Percentiles rank a stretch among this genome's conserved stretches.
Evolutionary conservation across 2,888 invertebrate species (phyloP).

Genomic region (Molanna angustata): DNA sequence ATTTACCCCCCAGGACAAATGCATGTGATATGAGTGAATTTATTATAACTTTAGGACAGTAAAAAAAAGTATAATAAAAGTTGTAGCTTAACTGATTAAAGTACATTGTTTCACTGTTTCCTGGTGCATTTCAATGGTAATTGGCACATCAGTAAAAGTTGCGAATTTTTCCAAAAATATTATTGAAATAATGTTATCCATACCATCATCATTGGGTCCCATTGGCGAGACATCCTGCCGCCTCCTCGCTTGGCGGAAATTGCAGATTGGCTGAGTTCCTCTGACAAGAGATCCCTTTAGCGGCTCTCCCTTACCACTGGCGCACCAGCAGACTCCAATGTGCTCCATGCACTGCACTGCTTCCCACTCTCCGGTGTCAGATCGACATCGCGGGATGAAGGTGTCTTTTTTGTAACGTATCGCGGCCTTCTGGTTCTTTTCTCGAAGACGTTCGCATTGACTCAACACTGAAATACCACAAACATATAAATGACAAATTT

Average conservation of each 20-base stretch:
- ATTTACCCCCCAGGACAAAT: no score
- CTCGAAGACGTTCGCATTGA: constrained; percentile 74
- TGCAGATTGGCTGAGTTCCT: constrained; percentile 73
- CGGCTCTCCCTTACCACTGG: constrained; percentile 76
- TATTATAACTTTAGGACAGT: no score
- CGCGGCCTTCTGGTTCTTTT: constrained; percentile 72
- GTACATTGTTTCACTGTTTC: no score
- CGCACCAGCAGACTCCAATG: constrained; percentile 82
- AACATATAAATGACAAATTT: no score
- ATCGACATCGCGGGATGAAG: constrained; percentile 75
- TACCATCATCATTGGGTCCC: constrained; percentile 37
- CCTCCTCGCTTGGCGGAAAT: constrained; percentile 74
- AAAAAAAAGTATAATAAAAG: no score
- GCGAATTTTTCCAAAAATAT: no score
- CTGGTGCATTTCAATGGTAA: no score
- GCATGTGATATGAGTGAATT: no score
- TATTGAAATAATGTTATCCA: no score
- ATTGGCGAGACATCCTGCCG: constrained; percentile 41
- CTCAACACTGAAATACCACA: constrained; percentile 58
- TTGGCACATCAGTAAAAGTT: no score
- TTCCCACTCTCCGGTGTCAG: constrained; percentile 72
- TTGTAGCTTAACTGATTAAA: no score
- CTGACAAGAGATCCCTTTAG: constrained; percentile 76
- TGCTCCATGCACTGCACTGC: constrained; percentile 74
- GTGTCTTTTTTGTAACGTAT: constrained; percentile 70